Conservation (phyloP, 2,888 invertebrate species). For the Pollenia amentaria region DNA sequence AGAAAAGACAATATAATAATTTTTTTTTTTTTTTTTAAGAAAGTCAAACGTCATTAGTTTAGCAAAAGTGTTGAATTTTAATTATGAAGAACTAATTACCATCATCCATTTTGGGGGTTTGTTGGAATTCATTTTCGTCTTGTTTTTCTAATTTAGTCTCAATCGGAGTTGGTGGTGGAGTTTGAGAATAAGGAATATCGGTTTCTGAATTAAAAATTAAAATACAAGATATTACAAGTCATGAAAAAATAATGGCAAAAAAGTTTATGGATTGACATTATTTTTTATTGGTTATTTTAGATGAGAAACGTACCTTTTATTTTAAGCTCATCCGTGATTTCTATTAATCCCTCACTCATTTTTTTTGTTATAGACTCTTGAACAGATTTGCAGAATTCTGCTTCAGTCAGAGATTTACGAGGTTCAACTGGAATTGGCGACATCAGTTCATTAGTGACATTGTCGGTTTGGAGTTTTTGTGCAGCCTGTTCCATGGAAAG, state of each 20-base stretch:
- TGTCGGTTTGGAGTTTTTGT: slow-evolving; percentile 5
- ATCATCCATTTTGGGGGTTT: slow-evolving; percentile 51
- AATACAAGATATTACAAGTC: neutral
- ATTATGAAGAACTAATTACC: slow-evolving; percentile 51
- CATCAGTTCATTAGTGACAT: slow-evolving; percentile 66
- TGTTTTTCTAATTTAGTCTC: slow-evolving; percentile 78
- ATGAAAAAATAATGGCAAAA: too few species aligned
- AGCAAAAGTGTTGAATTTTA: neutral
- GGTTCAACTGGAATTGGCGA: slow-evolving; percentile 78
- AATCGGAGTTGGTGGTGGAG: slow-evolving; percentile 84
- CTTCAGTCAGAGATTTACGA: slow-evolving; percentile 83
- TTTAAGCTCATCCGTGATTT: slow-evolving; percentile 81
- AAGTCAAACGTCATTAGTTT: too few species aligned
- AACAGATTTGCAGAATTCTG: slow-evolving; percentile 83
- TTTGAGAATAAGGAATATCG: slow-evolving; percentile 83
- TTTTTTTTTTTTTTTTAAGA: too few species aligned
- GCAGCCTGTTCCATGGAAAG: slow-evolving; percentile 58
- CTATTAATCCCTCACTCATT: slow-evolving; percentile 83
- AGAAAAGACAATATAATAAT: too few species aligned
- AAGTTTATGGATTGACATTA: neutral
- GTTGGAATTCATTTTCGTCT: slow-evolving; percentile 69
- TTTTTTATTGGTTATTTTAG: neutral
- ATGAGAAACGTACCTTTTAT: slow-evolving; percentile 76
- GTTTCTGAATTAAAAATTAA: slow-evolving; percentile 75
- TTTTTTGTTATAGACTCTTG: slow-evolving; percentile 83